Evolutionary conservation across 2,797 vertebrate species (phyloP), one percentile per base, ranked within the genome.

Genomic region (Harpagifer antarcticus): DNA sequence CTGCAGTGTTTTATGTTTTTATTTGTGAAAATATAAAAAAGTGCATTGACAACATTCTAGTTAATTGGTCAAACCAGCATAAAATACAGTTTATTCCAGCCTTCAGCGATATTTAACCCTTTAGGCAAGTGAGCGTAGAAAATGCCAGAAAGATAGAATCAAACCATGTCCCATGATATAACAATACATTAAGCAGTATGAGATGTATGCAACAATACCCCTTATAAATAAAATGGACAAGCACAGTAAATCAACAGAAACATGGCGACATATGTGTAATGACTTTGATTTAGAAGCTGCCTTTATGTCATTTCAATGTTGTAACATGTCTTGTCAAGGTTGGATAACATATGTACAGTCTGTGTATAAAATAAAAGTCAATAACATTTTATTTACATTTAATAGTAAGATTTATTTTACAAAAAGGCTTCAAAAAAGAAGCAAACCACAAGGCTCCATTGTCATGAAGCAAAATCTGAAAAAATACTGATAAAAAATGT

Each of bases 361-460:
- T 42, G 9, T 44, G 17, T 53, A 48, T 23, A 20, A 54, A 14
- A 19, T 27, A 55, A 53, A 63, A 60, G n/a, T 14, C 1, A 3
- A 58, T 3, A 44, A 20, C 3, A 37, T 56, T 67, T 74, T 5
- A 49, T 43, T 47, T 9, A 67, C 63, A 16, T 43, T 56, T 10
- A 73, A 75, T 76, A 63, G 69, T 31, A 55, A 16, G 4, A 59
- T 17, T 48, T 70, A 37, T 37, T 74, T 73, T 23, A 75, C 48
- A 78, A 33, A 78, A 13, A 83, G 86, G 96, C 97, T 98, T 96
- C 96, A 94, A 94, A 96, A 37, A 94, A 92, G 96, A 97, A 98
- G 96, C 96, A 92, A 89, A 92, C 75, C 79, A 69, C 63, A 44
- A 65, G 83, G 96, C 96, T 98, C 95, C 96, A 97, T 12, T 97